Percentiles rank a stretch among this genome's conserved stretches.
Evolutionary conservation across 2,113 vertebrate genomes (phyloP).

Genomic region (Todiramphus chloris): DNA sequence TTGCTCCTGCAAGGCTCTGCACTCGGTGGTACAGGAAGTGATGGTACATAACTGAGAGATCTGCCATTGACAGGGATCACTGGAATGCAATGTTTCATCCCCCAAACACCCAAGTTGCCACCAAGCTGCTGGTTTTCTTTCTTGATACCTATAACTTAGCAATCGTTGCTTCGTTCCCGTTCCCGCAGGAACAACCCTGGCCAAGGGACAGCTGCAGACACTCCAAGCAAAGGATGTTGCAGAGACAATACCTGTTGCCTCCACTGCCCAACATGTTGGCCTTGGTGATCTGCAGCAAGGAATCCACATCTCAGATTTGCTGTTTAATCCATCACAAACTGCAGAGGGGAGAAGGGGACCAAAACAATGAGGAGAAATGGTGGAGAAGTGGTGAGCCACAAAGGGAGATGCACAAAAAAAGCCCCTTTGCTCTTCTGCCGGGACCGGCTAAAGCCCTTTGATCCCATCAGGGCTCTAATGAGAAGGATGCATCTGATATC

Average conservation of each 20-base stretch:
- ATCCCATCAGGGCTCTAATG: neutral
- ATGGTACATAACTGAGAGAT: neutral
- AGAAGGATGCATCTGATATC: conserved; percentile 13
- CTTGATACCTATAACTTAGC: neutral
- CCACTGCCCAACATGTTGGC: neutral
- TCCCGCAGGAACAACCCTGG: neutral
- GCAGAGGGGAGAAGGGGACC: neutral
- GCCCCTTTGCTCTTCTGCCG: neutral
- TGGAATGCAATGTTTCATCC: neutral
- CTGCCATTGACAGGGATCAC: neutral
- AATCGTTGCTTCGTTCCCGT: neutral
- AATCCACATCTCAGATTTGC: neutral
- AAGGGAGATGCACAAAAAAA: neutral
- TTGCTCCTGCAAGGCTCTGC: neutral
- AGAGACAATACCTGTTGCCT: neutral
- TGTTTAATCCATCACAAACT: neutral
- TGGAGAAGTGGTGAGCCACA: neutral
- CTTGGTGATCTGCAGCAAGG: neutral
- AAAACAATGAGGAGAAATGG: neutral
- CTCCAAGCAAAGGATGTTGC: neutral
- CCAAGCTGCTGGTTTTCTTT: neutral
- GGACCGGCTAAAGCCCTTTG: neutral
- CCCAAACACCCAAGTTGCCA: neutral
- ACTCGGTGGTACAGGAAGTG: neutral
- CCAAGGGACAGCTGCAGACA: neutral